Conservation (phyloP, 2,888 invertebrate genomes). For the Ceramica pisi region DNA sequence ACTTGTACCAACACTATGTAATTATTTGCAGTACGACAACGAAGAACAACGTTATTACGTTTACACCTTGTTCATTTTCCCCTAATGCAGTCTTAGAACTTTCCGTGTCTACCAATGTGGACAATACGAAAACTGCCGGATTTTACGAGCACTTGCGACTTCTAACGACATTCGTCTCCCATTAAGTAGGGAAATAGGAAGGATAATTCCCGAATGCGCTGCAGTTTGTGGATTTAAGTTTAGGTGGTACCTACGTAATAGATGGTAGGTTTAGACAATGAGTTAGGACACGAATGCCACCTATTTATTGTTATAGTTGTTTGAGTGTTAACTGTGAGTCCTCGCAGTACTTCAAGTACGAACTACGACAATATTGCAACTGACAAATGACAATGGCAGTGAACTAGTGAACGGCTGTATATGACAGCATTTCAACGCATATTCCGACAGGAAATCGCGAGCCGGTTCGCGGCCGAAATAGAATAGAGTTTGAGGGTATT, state of each 20-base stretch:
- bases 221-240: constrained; percentile 86
- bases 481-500: neutral
- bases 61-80: constrained; percentile 29
- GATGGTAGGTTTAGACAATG: constrained; percentile 78
- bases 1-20: constrained; percentile 16
- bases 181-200: constrained; percentile 86
- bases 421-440: constrained; percentile 2
- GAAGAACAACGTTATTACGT: constrained; percentile 3
- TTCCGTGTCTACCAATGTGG: constrained; percentile 70
- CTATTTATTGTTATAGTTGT: constrained; percentile 50
- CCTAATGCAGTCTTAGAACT: constrained; percentile 13
- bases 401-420: neutral
- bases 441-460: neutral
- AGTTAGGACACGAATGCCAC: constrained; percentile 50
- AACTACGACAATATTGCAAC: neutral
- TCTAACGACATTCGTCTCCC: constrained; percentile 88
- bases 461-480: neutral
- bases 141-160: constrained; percentile 87
- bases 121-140: constrained; percentile 77
- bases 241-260: constrained; percentile 81
- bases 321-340: constrained; percentile 17
- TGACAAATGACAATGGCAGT: constrained; percentile 17
- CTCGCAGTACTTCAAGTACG: neutral
- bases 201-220: constrained; percentile 84
- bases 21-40: constrained; percentile 44